Evolutionary conservation across 2,888 invertebrate species (phyloP).

Genomic region (Diadegma fenestrale): DNA sequence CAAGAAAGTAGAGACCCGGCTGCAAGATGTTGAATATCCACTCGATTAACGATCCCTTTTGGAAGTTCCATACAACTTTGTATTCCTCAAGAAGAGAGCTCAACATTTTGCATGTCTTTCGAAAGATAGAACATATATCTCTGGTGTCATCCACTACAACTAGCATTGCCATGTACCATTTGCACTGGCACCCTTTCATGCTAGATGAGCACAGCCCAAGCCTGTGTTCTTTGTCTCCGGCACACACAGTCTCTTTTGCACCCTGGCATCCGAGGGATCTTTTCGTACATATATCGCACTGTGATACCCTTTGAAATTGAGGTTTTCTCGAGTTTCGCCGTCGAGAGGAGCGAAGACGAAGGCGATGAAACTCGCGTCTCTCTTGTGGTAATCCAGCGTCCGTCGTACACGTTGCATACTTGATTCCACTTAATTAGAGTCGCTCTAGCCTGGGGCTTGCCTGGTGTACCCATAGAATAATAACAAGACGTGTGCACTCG

Average conservation of each 20-base stretch:
- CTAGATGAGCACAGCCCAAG: neutral
- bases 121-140: constrained; percentile 6
- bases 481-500: constrained; percentile 71
- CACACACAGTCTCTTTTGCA: neutral
- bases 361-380: constrained; percentile 36
- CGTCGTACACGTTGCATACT: constrained; percentile 77
- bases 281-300: constrained; percentile 13
- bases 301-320: constrained; percentile 11
- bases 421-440: constrained; percentile 82
- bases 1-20: constrained; percentile 11
- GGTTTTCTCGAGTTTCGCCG: constrained; percentile 2
- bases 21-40: constrained; percentile 30
- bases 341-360: constrained; percentile 4
- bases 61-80: constrained; percentile 74
- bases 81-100: constrained; percentile 61
- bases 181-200: constrained; percentile 6
- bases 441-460: constrained; percentile 73
- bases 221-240: neutral
- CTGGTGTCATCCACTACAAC: constrained; percentile 29
- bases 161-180: neutral
- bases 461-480: constrained; percentile 74
- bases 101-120: constrained; percentile 59
- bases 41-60: constrained; percentile 71
- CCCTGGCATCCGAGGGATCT: neutral
- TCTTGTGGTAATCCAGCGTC: constrained; percentile 68